These are phyloP conservation scores for Neoniphon sammara DNA, from an alignment of 2,797 vertebrate species.

Conservation along the genomic window DNA sequence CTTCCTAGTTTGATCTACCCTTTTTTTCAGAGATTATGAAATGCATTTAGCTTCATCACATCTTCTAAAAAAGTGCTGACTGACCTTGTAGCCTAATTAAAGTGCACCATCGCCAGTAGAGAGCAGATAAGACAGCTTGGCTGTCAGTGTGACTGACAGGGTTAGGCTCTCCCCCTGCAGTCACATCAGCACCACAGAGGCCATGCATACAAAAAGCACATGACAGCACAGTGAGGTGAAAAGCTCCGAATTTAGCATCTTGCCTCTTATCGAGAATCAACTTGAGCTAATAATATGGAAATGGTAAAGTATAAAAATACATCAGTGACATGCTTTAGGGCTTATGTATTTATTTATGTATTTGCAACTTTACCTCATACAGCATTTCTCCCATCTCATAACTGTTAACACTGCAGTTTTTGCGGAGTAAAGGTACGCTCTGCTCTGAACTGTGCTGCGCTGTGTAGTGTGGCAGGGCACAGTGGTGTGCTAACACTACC, in stretches of 20 bases:
- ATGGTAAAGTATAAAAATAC: conserved; percentile 67
- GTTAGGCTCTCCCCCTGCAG: conserved; percentile 73
- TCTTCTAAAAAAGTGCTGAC: conserved; percentile 68
- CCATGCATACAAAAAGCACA: conserved; percentile 69
- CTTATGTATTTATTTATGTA: conserved; percentile 80
- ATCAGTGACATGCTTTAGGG: conserved; percentile 69
- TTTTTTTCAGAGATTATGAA: conserved; percentile 53
- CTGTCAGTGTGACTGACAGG: conserved; percentile 81
- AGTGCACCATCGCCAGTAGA: conserved; percentile 66
- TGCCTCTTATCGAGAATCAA: conserved; percentile 54
- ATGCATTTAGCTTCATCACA: conserved; percentile 66
- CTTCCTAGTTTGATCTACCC: background rate
- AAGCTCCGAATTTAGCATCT: conserved; percentile 68
- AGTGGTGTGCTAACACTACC: conserved; percentile 33
- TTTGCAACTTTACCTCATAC: conserved; percentile 76
- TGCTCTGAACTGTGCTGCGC: conserved; percentile 15
- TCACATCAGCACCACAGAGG: conserved; percentile 73
- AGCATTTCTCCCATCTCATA: conserved; percentile 65
- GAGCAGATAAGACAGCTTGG: conserved; percentile 76
- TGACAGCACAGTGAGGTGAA: conserved; percentile 44
- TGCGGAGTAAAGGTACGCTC: conserved; percentile 55
- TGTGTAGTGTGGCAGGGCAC: conserved; percentile 9
- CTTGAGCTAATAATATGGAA: conserved; percentile 72
- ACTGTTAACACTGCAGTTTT: conserved; percentile 79
- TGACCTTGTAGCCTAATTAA: conserved; percentile 80